phyloP scores from a whole-genome alignment of 2,113 vertebrate species.

The Macrotis lagotis region DNA sequence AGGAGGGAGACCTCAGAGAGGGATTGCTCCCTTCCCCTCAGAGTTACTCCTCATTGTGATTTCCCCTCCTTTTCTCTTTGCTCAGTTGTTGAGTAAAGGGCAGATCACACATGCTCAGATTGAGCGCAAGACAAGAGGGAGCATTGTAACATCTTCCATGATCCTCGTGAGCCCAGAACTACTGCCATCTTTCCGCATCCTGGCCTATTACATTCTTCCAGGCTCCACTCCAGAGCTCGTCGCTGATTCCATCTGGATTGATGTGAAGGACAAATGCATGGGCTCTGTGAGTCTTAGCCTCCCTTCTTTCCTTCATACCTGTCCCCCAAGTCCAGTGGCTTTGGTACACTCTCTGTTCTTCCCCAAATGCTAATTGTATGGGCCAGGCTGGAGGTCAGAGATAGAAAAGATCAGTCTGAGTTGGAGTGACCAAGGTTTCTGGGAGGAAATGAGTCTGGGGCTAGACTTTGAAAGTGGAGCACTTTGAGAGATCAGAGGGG shows the following conservation, averaged over 20 bases:
- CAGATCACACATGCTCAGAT: constrained; percentile 48
- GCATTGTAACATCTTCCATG: neutral
- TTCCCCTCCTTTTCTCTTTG: neutral
- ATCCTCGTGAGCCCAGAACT: constrained; percentile 61
- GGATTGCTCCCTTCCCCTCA: neutral
- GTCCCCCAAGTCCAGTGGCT: neutral
- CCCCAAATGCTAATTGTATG: neutral
- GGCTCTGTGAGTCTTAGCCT: constrained; percentile 78
- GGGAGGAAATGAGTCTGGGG: neutral
- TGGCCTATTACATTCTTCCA: constrained; percentile 83
- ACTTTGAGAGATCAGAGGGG: neutral
- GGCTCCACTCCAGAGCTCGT: constrained; percentile 79
- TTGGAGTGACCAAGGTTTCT: neutral
- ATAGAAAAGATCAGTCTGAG: neutral
- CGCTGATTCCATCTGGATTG: constrained; percentile 88
- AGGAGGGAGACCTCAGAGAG: neutral
- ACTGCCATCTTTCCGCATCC: constrained; percentile 85
- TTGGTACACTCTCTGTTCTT: neutral
- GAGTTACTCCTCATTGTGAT: neutral
- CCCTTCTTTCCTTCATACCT: neutral
- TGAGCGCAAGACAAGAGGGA: neutral
- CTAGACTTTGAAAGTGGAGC: neutral
- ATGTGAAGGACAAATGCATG: constrained; percentile 85
- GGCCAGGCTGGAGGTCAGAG: neutral
- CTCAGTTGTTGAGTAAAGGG: constrained; percentile 72